These are phyloP conservation scores for Philopedon plagiatum DNA, from an alignment of 2,888 invertebrate genomes.

Conservation along the genomic window DNA sequence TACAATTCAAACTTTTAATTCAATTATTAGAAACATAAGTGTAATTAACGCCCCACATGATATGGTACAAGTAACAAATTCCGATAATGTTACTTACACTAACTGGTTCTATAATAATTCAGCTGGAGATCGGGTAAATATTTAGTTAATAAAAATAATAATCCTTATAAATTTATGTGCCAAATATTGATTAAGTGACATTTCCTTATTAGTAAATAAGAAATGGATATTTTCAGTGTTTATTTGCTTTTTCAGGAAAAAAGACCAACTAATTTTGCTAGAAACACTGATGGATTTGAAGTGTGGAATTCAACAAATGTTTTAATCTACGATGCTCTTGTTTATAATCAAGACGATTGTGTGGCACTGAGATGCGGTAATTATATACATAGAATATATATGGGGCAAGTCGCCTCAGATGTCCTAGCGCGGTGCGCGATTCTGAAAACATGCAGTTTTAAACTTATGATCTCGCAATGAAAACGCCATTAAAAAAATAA, in stretches of 20 bases:
- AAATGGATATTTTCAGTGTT: too few species aligned
- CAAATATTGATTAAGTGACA: too few species aligned
- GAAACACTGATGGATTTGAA: conserved; percentile 42
- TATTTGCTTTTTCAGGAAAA: not conserved
- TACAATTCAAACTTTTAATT: conserved; percentile 47
- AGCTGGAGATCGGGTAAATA: conserved; percentile 48
- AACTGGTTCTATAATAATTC: conserved; percentile 52
- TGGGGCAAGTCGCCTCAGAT: too few species aligned
- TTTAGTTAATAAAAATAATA: not conserved
- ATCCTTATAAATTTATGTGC: too few species aligned
- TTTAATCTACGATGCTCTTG: conserved; percentile 15
- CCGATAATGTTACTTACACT: conserved; percentile 33
- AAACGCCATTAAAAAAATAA: too few species aligned
- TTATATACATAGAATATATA: too few species aligned
- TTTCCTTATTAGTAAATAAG: too few species aligned
- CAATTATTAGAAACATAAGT: conserved; percentile 49
- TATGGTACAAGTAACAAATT: conserved; percentile 46
- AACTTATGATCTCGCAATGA: too few species aligned
- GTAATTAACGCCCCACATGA: conserved; percentile 52
- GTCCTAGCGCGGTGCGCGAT: too few species aligned
- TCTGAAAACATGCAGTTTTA: too few species aligned
- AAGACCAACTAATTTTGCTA: conserved; percentile 6
- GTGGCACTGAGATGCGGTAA: conserved; percentile 42
- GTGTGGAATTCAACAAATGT: conserved; percentile 40
- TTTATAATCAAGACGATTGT: conserved; percentile 45